Evolutionary conservation across 2,888 invertebrate species (phyloP).

Genomic region (Diloba caeruleocephala): DNA sequence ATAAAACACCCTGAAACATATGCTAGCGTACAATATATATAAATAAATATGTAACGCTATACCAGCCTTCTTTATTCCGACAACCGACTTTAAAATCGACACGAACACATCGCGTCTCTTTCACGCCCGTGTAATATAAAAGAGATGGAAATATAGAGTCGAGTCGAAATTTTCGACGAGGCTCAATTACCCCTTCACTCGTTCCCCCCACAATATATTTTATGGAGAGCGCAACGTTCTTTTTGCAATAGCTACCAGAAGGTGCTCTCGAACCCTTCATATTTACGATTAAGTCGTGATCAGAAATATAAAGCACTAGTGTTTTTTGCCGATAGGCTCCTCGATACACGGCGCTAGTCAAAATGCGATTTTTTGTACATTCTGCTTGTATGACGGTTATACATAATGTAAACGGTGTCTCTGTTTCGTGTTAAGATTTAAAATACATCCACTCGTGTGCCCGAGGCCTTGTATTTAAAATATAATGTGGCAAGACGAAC

Average conservation of each 20-base stretch:
- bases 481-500: constrained; percentile 9
- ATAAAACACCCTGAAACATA: constrained; percentile 83
- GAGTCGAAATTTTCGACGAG: constrained; percentile 25
- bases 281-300: constrained; percentile 89
- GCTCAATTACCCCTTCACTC: constrained; percentile 47
- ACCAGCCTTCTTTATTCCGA: constrained; percentile 31
- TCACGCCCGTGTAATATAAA: constrained; percentile 32
- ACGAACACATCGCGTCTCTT: constrained; percentile 30
- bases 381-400: constrained; percentile 44
- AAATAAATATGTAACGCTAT: constrained; percentile 77
- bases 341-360: constrained; percentile 67
- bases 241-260: constrained; percentile 88
- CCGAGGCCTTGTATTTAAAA: constrained; percentile 21
- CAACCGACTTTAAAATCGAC: constrained; percentile 6
- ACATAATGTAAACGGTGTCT: constrained; percentile 49
- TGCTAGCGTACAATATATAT: constrained; percentile 79
- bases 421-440: constrained; percentile 33
- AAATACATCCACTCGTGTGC: constrained; percentile 21
- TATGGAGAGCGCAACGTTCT: constrained; percentile 86
- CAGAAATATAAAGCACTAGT: constrained; percentile 85
- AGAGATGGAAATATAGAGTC: constrained; percentile 42
- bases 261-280: constrained; percentile 87
- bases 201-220: constrained; percentile 81
- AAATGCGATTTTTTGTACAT: constrained; percentile 52
- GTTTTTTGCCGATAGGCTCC: constrained; percentile 82